phyloP scores from a whole-genome alignment of 2,113 vertebrate species.

The Stigmatopora argus region DNA sequence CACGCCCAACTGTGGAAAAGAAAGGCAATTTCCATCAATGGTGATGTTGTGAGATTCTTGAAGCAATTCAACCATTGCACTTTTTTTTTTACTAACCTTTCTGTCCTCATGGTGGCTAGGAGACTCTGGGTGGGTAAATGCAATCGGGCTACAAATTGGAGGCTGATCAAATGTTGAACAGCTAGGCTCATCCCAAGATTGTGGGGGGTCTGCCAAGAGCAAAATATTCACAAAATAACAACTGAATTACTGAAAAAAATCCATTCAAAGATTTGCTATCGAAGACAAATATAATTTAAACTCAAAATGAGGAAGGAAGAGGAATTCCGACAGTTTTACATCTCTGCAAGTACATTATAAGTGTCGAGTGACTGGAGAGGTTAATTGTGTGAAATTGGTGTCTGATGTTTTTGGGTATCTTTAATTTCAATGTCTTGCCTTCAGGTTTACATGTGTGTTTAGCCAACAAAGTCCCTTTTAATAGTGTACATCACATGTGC shows the following conservation, averaged over 20 bases:
- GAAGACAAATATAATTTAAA: too few species aligned
- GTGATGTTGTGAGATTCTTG: not conserved
- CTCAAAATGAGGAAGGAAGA: too few species aligned
- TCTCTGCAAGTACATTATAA: not conserved
- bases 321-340: too few species aligned
- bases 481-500: too few species aligned
- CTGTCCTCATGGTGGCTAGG: conserved; percentile 50
- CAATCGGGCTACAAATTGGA: conserved; percentile 58
- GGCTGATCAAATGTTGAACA: conserved; percentile 55
- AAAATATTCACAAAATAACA: not conserved
- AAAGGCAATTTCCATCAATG: conserved; percentile 28
- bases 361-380: not conserved
- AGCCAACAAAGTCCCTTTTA: too few species aligned
- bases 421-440: too few species aligned
- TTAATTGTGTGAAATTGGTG: not conserved
- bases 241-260: not conserved
- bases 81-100: conserved; percentile 18
- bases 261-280: too few species aligned
- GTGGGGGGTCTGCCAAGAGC: conserved; percentile 55
- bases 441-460: too few species aligned
- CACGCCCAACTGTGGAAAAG: conserved; percentile 54
- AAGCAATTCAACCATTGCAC: not conserved
- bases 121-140: conserved; percentile 54
- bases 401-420: too few species aligned
- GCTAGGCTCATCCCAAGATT: conserved; percentile 66